Base-by-base conservation (phyloP, 2,888 invertebrate genomes). In the Peribatodes rhomboidaria region DNA sequence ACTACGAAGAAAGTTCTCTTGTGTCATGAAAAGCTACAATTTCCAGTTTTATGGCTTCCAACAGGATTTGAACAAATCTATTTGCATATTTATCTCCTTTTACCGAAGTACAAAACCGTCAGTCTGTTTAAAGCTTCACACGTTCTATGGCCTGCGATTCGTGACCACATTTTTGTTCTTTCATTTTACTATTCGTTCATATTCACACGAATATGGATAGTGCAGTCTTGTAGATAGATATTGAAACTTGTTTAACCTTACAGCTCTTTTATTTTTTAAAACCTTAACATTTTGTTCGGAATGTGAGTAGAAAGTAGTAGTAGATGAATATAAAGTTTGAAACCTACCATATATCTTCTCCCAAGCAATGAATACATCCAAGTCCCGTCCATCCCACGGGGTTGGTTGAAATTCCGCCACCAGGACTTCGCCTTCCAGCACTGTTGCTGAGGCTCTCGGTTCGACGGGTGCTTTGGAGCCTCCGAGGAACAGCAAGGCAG, bases 381-480 rank as follows among this genome's bases (percentile, higher is more conserved):
- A 75, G 78, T 93, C 94, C 53, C 91, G 90, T 54, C 94, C 93
- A 74, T 95, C 94, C 90, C 94, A 94, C 66, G 88, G 90, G 8
- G 90, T 86, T 0, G 94, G 94, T 65, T 94, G 92, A 70, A 94
- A 94, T 78, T 95, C 95, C 61, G 95, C 94, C 22, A 95, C 93
- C 44, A 95, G 82, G n/a, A 95, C 94, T 82, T 95, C 95, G 9
- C 95, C 95, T 80, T 95, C 95, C 42, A 95, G 82, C 1, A 94
- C 90, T 6, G 88, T 82, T 2, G 95, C 95, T 47, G 94, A 92
- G 2, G 95, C 94, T 58, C 94, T 89, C 0, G 94, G 94, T 71
- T 95, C 95, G 44, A 95, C 94, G 37, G 95, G 95, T 27, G 95
- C 95, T 76, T 94, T 94, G 8, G 95, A 95, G 0, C 95, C 95